Evolutionary conservation across 2,888 invertebrate species (phyloP).

Genomic region (Trachelus tabidus): DNA sequence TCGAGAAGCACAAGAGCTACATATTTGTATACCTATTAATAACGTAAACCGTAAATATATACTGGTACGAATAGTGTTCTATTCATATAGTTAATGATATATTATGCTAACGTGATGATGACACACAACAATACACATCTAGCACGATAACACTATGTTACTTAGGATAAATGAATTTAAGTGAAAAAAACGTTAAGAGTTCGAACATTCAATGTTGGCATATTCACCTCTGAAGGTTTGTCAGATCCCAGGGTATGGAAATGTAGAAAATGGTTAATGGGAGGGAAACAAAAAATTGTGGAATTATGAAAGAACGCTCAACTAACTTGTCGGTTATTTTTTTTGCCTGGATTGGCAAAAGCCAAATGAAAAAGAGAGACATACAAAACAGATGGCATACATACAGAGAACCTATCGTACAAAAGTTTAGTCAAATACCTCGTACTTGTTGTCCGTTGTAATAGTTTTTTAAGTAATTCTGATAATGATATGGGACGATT

Average conservation of each 20-base stretch:
- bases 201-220: not conserved
- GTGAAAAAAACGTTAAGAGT: constrained; percentile 4
- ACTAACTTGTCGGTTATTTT: constrained; percentile 25
- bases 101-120: constrained; percentile 5
- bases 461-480: not conserved
- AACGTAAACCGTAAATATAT: constrained; percentile 34
- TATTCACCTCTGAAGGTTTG: not conserved
- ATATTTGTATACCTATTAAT: constrained; percentile 18
- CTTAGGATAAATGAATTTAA: constrained; percentile 36
- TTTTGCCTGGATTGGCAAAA: not conserved
- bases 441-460: constrained; percentile 30
- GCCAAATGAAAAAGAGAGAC: not conserved
- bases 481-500: not conserved
- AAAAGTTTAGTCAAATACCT: constrained; percentile 41
- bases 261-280: not conserved
- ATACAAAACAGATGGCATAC: not conserved
- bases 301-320: constrained; percentile 34
- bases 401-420: constrained; percentile 26
- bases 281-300: not conserved
- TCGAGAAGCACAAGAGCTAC: constrained; percentile 43
- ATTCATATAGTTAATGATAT: constrained; percentile 25
- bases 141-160: constrained; percentile 29
- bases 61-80: constrained; percentile 45
- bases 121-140: constrained; percentile 3
- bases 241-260: not conserved